These are phyloP conservation scores for Lophius americanus DNA, from an alignment of 2,797 vertebrate species.

Conservation along the genomic window DNA sequence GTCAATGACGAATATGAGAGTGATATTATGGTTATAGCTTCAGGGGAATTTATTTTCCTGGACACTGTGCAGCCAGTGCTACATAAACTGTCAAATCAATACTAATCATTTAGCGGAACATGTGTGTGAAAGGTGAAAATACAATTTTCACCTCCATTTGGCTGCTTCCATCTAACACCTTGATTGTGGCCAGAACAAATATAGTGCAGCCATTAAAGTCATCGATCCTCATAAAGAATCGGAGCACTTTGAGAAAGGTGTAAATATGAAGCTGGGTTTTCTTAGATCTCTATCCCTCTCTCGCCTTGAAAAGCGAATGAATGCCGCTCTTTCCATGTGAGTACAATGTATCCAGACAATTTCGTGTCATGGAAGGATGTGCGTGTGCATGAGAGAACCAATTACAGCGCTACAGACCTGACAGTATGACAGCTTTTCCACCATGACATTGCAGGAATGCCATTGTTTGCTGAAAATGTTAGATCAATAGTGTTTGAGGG, in stretches of 20 bases:
- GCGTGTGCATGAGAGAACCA: constrained; percentile 60
- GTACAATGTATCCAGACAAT: constrained; percentile 25
- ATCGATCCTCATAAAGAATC: constrained; percentile 62
- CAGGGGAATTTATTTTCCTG: constrained; percentile 48
- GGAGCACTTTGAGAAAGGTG: constrained; percentile 27
- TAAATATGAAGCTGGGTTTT: constrained; percentile 49
- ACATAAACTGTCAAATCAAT: constrained; percentile 58
- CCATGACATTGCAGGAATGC: constrained; percentile 48
- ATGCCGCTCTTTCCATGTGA: constrained; percentile 1
- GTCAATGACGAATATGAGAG: constrained; percentile 26
- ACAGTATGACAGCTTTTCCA: constrained; percentile 57
- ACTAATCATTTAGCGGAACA: constrained; percentile 63
- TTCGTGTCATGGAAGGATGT: constrained; percentile 51
- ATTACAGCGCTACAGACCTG: constrained; percentile 60
- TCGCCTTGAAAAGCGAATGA: constrained; percentile 16
- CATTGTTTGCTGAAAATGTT: constrained; percentile 24
- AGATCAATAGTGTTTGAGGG: constrained; percentile 61
- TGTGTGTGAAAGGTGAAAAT: constrained; percentile 63
- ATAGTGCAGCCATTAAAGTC: constrained; percentile 55
- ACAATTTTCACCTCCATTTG: constrained; percentile 58
- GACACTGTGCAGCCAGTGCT: constrained; percentile 24
- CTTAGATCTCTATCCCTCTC: constrained; percentile 38
- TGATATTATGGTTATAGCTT: constrained; percentile 30
- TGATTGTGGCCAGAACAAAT: constrained; percentile 37
- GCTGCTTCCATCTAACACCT: constrained; percentile 40